phyloP scores from a whole-genome alignment of 2,797 vertebrate species.

The Typhlichthys eigenmanni region DNA sequence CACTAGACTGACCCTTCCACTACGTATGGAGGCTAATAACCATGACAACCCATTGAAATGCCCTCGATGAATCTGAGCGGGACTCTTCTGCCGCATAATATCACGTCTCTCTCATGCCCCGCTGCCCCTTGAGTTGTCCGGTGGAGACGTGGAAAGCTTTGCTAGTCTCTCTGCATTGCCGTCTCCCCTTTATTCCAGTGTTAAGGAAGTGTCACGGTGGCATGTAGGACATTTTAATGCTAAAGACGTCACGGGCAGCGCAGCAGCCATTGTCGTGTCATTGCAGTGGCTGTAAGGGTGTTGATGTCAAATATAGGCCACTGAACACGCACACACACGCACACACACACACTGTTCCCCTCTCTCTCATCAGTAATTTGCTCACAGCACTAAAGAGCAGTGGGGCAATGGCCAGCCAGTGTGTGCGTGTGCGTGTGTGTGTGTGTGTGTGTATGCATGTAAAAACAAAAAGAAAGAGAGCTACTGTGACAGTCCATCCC shows the following conservation, averaged over 20 bases:
- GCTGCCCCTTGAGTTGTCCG: constrained; percentile 47
- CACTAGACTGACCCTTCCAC: too few species aligned
- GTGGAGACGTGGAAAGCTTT: constrained; percentile 61
- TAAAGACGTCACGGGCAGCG: constrained; percentile 53
- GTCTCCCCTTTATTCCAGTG: constrained; percentile 41
- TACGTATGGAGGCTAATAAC: too few species aligned
- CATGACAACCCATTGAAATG: too few species aligned
- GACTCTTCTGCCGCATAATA: too few species aligned
- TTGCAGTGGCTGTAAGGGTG: constrained; percentile 66
- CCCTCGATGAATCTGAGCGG: too few species aligned
- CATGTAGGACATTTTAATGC: constrained; percentile 43
- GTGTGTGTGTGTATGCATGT: constrained; percentile 27
- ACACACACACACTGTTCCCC: background rate
- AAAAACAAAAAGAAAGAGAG: constrained; percentile 35
- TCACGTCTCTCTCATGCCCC: too few species aligned
- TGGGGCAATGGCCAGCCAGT: constrained; percentile 24
- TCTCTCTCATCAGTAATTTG: constrained; percentile 34
- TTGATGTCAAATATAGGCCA: constrained; percentile 63
- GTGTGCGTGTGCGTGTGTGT: background rate
- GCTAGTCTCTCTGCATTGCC: constrained; percentile 60
- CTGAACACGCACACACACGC: constrained; percentile 35
- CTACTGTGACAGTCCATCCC: constrained; percentile 67
- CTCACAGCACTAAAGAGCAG: constrained; percentile 52
- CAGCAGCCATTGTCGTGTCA: constrained; percentile 16
- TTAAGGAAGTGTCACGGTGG: constrained; percentile 52